Evolutionary conservation across 1,140 invertebrate genomes (phyloP), one percentile per base, ranked within the genome.

Genomic region (Yoshiicerus persimilis): DNA sequence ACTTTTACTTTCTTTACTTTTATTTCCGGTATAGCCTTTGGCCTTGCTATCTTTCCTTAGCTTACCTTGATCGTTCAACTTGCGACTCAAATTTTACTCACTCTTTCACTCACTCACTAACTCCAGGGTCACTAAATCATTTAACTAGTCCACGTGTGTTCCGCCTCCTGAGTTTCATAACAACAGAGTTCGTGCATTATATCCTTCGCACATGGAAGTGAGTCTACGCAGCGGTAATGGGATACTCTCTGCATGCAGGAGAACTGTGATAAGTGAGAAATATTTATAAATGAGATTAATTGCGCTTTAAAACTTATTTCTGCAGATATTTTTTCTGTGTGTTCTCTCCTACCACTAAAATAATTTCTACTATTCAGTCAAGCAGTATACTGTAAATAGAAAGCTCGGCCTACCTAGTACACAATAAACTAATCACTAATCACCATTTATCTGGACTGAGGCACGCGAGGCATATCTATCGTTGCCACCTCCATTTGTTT

Each of bases 121-220:
- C 70, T 77, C 70, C 70, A 77, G 70, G 70, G 70, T 77, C 70
- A 77, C 70, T 77, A 77, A 77, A 77, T 77, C 70, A 77, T 36
- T 77, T 36, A 77, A 2, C 30, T 77, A n/a, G 32, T 11, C 27
- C 34, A 77, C 70, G 70, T 77, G 70, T 36, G 16, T 77, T 77
- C 25, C 64, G 25, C 64, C 64, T 70, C 23, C 13, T 30, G 27
- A 10, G 6, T 30, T 23, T 13, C 27, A 70, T 70, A 64, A 64
- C 62, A 20, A 47, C 11, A 47, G 11, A n/a, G n/a, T n/a, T n/a
- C n/a, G n/a, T 39, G 38, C 6, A 39, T 39, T 2, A 11, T 39
- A 8, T 39, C 1, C 38, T 39, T 39, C 13, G n/a, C n/a, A n/a
- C n/a, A n/a, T n/a, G n/a, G n/a, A n/a, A n/a, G n/a, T n/a, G n/a